Conservation (phyloP, 1,140 invertebrate genomes). For the Tetramorium simillimum region DNA sequence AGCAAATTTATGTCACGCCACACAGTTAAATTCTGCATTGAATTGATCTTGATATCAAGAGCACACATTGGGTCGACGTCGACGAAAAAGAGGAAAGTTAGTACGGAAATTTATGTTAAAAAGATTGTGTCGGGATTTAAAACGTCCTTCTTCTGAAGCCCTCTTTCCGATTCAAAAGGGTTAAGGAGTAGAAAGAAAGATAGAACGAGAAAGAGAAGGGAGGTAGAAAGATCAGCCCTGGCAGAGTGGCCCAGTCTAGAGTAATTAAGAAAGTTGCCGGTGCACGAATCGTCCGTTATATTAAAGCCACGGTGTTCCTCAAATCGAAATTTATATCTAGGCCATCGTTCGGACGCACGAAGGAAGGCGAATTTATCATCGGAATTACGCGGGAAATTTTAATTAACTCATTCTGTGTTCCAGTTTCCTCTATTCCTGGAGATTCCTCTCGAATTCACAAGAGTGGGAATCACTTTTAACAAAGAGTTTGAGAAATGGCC, state of each 20-base stretch:
- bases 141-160: neutral
- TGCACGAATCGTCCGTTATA: conserved; percentile 67
- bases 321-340: conserved; percentile 73
- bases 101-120: conserved; percentile 18
- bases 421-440: conserved; percentile 8
- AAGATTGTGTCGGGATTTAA: neutral
- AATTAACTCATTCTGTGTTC: conserved; percentile 69
- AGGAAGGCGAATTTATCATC: conserved; percentile 68
- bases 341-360: conserved; percentile 46
- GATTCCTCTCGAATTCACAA: conserved; percentile 9
- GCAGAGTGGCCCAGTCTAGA: conserved; percentile 27
- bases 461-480: conserved; percentile 18
- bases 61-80: neutral
- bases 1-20: neutral
- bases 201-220: neutral
- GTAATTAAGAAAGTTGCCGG: conserved; percentile 74
- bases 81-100: neutral
- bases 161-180: conserved; percentile 18
- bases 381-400: conserved; percentile 71
- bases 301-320: conserved; percentile 67
- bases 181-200: conserved; percentile 3
- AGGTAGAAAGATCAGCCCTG: neutral
- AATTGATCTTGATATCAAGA: conserved; percentile 1
- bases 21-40: conserved; percentile 13
- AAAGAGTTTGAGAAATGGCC: neutral